phyloP scores from a whole-genome alignment of 2,797 vertebrate genomes.

The Acanthiza pusilla region DNA sequence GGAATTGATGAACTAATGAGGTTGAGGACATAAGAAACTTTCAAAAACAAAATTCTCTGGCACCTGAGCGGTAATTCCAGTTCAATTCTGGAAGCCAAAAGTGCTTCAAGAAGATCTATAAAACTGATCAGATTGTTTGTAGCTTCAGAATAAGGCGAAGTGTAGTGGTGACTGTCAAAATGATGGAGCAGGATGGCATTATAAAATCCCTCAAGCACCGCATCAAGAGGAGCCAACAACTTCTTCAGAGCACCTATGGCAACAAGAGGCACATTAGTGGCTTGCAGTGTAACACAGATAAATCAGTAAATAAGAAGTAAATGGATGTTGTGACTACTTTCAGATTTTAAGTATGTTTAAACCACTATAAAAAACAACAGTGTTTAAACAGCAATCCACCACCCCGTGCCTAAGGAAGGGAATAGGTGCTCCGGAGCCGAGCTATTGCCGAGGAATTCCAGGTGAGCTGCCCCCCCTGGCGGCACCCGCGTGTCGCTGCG shows the following conservation, averaged over 20 bases:
- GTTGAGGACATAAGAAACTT: conserved; percentile 66
- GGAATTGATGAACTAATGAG: conserved; percentile 57
- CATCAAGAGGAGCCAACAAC: conserved; percentile 78
- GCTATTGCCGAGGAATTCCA: neutral
- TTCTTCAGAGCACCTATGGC: conserved; percentile 72
- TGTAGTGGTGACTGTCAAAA: conserved; percentile 14
- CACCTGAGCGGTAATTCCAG: conserved; percentile 54
- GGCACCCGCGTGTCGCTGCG: neutral
- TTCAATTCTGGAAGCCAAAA: conserved; percentile 72
- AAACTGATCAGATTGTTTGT: conserved; percentile 70
- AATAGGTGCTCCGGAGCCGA: neutral
- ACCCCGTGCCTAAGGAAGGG: rapidly evolving
- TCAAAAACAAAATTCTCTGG: conserved; percentile 74
- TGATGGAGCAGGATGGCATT: conserved; percentile 59
- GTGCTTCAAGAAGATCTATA: conserved; percentile 83
- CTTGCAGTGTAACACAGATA: neutral
- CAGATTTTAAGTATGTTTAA: neutral
- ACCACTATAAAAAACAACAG: too few species aligned
- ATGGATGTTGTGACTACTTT: neutral
- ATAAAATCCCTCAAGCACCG: conserved; percentile 73
- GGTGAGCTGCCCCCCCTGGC: neutral
- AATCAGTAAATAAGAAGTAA: neutral
- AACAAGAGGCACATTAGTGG: neutral
- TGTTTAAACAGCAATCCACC: neutral
- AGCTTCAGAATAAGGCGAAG: conserved; percentile 4